Evolutionary conservation across 2,888 invertebrate species (phyloP), one percentile per base, ranked within the genome.

Genomic region (Tortrix viridana): DNA sequence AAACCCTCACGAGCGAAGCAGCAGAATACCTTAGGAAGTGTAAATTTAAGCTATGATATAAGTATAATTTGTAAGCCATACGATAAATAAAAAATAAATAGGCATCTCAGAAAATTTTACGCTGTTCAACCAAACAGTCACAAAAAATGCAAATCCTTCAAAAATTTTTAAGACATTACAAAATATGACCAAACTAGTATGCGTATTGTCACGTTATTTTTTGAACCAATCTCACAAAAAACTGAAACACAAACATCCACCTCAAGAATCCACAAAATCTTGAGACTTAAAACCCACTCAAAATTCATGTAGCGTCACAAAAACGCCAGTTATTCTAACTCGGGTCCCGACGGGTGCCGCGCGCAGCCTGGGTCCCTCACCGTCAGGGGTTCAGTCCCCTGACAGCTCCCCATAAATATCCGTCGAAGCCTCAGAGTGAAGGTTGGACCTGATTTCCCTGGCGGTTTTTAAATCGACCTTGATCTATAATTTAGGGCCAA

Each of bases 341-440:
- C 43, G 54, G 62, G 26, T 52, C 59, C 59, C 53, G 37, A 23
- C 55, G 54, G 46, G 54, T 46, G 47, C 61, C 50, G 22, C 43
- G 4, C 7, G 22, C 57, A 23, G 49, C 54, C 49, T 50, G 55
- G 48, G 56, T 48, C 43, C 16, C 65, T 32, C 46, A 38, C 50
- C 53, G 59, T 53, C 60, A 26, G 58, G 67, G 58, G 43, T 55
- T 48, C 56, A 26, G 56, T 69, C 69, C 73, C 72, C 49, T 52
- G 72, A 69, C 72, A 69, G 68, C 52, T 26, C 44, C 49, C 71
- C 70, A 74, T 74, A 72, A 72, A 74, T 74, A 65, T 65, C 49
- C 67, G 72, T 72, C 71, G 64, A 55, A 50, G 63, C 55, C 62
- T 65, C 47, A 47, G 68, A 68, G 67, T 68, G 69, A 70, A 70